Percentiles rank a stretch among this genome's conserved stretches.
phyloP scores from a whole-genome alignment of 2,888 invertebrate genomes.

The Sesamia inferens region DNA sequence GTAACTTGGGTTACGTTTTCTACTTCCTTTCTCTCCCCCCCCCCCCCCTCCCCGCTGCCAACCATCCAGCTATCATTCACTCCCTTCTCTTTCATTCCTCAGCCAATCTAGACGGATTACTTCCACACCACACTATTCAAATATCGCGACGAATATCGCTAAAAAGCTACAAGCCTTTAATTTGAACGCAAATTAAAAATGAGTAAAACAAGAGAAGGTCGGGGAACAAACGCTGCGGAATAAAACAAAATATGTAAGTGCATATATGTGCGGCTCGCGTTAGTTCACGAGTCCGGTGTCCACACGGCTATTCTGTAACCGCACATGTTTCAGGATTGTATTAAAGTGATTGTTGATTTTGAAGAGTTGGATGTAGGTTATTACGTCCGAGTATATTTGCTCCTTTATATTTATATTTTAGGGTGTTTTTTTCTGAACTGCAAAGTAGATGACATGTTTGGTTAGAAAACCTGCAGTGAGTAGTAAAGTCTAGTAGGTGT shows the following conservation, averaged over 20 bases:
- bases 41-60: neutral
- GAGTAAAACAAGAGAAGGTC: constrained; percentile 52
- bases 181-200: constrained; percentile 59
- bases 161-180: constrained; percentile 56
- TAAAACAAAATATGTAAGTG: constrained; percentile 53
- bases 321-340: neutral
- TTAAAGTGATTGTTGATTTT: constrained; percentile 4
- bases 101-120: neutral
- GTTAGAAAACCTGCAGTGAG: neutral
- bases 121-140: neutral
- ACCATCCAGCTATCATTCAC: neutral
- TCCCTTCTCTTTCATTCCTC: neutral
- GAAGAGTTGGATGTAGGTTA: neutral
- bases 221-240: constrained; percentile 51
- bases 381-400: neutral
- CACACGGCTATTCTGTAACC: constrained; percentile 43
- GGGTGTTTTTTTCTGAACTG: neutral
- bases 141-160: constrained; percentile 19
- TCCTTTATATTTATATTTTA: neutral
- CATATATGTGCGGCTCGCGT: constrained; percentile 58
- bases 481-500: neutral
- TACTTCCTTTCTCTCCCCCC: neutral
- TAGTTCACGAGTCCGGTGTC: constrained; percentile 42
- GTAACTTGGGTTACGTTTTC: neutral
- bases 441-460: neutral